These are phyloP conservation scores for Sericinus montela DNA, from an alignment of 2,888 invertebrate species.

Conservation along the genomic window DNA sequence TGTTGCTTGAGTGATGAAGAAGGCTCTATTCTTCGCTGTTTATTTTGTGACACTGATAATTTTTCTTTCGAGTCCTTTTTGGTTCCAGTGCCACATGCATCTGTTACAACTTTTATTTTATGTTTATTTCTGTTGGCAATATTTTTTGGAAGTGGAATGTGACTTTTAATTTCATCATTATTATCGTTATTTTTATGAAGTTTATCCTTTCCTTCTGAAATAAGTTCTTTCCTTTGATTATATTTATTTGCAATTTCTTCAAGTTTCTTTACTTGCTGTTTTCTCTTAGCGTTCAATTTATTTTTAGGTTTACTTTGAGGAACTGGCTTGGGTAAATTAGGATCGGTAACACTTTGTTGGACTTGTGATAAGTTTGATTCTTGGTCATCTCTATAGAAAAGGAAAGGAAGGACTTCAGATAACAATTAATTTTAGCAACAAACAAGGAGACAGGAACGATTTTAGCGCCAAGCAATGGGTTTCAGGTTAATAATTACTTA, in stretches of 20 bases:
- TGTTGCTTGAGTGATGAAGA: conserved; percentile 8
- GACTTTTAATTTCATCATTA: conserved; percentile 38
- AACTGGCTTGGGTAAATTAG: conserved; percentile 40
- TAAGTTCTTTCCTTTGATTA: conserved; percentile 44
- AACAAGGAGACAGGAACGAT: conserved; percentile 75
- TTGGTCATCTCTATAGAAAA: conserved; percentile 58
- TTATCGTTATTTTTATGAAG: conserved; percentile 25
- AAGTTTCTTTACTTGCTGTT: conserved; percentile 61
- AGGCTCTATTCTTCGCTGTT: conserved; percentile 8
- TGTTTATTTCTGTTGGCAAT: conserved; percentile 22
- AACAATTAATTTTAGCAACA: conserved; percentile 36
- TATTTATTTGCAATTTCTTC: conserved; percentile 60
- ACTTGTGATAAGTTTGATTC: conserved; percentile 40
- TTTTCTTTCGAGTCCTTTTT: conserved; percentile 20
- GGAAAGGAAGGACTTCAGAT: conserved; percentile 66
- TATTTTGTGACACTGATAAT: conserved; percentile 4
- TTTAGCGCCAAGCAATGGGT: conserved; percentile 22
- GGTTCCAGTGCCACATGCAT: conserved; percentile 11
- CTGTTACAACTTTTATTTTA: conserved; percentile 14
- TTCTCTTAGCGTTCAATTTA: conserved; percentile 47
- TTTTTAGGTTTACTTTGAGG: conserved; percentile 40
- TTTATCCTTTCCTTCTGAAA: conserved; percentile 24
- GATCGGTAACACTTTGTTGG: conserved; percentile 51
- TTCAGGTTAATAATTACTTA: conserved; percentile 24
- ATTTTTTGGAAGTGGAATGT: conserved; percentile 52